These are phyloP conservation scores for Ephydatia muelleri DNA, from an alignment of 37 sponge, comb jelly and placozoan species.

Conservation along the genomic window DNA sequence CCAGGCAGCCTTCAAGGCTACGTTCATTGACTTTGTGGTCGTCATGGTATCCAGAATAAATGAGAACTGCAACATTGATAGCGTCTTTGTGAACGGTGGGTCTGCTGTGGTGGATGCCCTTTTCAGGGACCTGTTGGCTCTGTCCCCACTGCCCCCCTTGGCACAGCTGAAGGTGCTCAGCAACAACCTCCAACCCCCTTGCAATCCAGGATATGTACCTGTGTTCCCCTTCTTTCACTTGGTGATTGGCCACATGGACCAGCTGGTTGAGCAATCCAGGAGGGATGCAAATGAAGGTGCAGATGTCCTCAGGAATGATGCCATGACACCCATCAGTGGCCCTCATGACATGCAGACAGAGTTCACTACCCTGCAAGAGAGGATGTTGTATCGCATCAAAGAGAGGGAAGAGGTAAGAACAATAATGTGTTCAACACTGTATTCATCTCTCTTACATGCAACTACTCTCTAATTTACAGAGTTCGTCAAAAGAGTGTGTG, in stretches of 20 bases:
- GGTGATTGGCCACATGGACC: slow-evolving; percentile 34
- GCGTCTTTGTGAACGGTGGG: slow-evolving; percentile 32
- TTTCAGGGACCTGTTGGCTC: slow-evolving; percentile 52
- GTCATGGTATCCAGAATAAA: slow-evolving; percentile 80
- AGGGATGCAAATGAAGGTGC: slow-evolving; percentile 46
- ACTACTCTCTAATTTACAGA: neutral
- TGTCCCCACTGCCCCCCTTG: slow-evolving; percentile 59
- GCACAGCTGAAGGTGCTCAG: slow-evolving; percentile 62
- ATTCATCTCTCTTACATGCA: neutral
- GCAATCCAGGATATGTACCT: slow-evolving; percentile 6
- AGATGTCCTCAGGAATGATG: slow-evolving; percentile 36
- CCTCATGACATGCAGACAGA: neutral
- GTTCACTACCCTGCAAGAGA: neutral
- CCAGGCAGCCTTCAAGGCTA: slow-evolving; percentile 59
- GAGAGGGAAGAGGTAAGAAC: neutral
- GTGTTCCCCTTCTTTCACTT: slow-evolving; percentile 73
- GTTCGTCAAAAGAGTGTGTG: slow-evolving; percentile 20
- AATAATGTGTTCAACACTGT: neutral
- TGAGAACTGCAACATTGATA: slow-evolving; percentile 73
- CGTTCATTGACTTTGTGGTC: slow-evolving; percentile 83
- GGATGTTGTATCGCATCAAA: neutral
- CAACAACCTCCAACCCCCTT: neutral
- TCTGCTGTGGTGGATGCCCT: slow-evolving; percentile 28
- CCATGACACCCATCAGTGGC: neutral
- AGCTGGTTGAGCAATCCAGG: slow-evolving; percentile 57